A percentile compares a stretch with the other conserved stretches of the same genome.
These are phyloP conservation scores for Teinopalpus imperialis DNA, from an alignment of 2,888 invertebrate species.

Conservation along the genomic window DNA sequence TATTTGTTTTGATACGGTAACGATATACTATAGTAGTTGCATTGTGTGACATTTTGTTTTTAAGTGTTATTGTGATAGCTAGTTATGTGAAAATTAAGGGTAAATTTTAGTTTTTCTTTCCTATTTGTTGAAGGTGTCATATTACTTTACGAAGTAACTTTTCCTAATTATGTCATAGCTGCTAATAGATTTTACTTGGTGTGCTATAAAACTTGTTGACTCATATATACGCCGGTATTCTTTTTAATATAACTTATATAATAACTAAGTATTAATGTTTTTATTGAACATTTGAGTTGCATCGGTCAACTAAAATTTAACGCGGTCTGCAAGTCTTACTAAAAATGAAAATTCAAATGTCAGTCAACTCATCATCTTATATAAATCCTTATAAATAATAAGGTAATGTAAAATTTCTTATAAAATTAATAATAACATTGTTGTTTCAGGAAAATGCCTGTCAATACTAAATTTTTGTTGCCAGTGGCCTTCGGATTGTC, in stretches of 20 bases:
- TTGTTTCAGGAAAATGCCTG: conserved; percentile 55
- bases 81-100: conserved; percentile 32
- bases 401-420: not conserved
- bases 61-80: conserved; percentile 23
- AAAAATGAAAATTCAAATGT: too few species aligned
- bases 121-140: conserved; percentile 51
- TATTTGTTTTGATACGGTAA: conserved; percentile 21
- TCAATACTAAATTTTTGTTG: conserved; percentile 58
- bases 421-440: conserved; percentile 1
- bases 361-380: too few species aligned
- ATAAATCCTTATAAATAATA: not conserved
- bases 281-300: too few species aligned
- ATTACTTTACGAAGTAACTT: conserved; percentile 68
- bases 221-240: conserved; percentile 8
- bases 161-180: conserved; percentile 73
- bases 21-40: not conserved
- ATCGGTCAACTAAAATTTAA: too few species aligned
- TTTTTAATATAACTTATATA: conserved; percentile 1
- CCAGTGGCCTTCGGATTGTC: conserved; percentile 85
- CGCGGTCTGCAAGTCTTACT: too few species aligned
- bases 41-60: not conserved
- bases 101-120: conserved; percentile 24
- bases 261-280: too few species aligned
- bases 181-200: conserved; percentile 57
- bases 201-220: conserved; percentile 22